These are phyloP conservation scores for Drosophila borealis DNA, from an alignment of 2,888 invertebrate genomes.

Conservation along the genomic window DNA sequence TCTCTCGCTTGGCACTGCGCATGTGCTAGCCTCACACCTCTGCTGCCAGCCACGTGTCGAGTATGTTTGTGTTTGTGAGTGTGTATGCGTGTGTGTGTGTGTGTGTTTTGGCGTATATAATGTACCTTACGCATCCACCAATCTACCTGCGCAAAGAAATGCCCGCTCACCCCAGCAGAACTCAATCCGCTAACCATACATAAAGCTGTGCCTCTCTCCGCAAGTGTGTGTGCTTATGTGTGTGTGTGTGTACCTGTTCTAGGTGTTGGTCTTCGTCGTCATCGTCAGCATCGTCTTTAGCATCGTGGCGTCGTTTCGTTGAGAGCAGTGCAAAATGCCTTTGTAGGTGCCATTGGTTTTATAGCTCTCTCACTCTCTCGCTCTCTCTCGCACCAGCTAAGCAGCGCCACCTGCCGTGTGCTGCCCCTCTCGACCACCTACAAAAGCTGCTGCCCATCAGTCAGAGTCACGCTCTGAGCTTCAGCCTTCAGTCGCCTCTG, in stretches of 20 bases:
- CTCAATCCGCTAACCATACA: conserved; percentile 47
- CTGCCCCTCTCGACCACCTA: conserved; percentile 6
- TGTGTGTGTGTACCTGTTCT: conserved; percentile 66
- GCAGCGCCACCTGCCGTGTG: conserved; percentile 64
- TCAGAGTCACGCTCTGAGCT: conserved; percentile 34
- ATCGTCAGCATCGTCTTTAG: conserved; percentile 51
- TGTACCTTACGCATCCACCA: conserved; percentile 84
- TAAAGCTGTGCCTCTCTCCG: conserved; percentile 41
- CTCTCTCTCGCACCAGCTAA: conserved; percentile 39
- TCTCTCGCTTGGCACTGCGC: conserved; percentile 45
- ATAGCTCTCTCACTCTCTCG: conserved; percentile 50
- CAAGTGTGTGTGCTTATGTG: conserved; percentile 12
- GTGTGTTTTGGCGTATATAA: conserved; percentile 76
- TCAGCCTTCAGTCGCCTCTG: conserved; percentile 18
- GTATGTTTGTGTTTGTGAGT: conserved; percentile 28
- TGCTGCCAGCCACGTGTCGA: conserved; percentile 49
- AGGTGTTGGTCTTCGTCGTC: conserved; percentile 64
- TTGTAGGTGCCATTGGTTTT: conserved; percentile 63
- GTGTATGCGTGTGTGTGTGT: conserved; percentile 57
- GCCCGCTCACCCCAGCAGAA: conserved; percentile 47
- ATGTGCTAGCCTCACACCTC: conserved; percentile 60
- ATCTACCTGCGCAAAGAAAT: conserved; percentile 84
- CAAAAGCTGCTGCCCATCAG: conserved; percentile 35
- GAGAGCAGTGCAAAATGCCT: conserved; percentile 47
- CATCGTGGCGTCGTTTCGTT: conserved; percentile 27